Evolutionary conservation across 2,797 vertebrate genomes (phyloP).

Genomic region (Cossypha niveicapilla): DNA sequence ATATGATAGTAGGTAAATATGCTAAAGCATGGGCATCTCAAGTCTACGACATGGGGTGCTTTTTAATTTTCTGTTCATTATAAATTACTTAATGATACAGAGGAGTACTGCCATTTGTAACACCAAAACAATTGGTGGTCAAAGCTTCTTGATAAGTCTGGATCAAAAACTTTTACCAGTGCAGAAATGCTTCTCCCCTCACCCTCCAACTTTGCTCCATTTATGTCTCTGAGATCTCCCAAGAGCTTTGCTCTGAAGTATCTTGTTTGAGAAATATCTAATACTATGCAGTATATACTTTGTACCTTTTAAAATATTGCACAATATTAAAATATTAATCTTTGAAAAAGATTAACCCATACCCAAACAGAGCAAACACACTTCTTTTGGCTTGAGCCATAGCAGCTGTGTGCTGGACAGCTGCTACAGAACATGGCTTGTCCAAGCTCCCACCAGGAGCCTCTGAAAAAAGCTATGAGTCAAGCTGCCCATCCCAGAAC

Average conservation of each 20-base stretch:
- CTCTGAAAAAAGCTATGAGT: not conserved
- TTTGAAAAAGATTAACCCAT: not conserved
- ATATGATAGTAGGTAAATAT: not conserved
- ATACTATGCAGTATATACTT: accelerated
- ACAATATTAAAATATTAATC: no score
- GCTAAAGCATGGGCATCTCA: not conserved
- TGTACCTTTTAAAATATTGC: not conserved
- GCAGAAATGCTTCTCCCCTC: not conserved
- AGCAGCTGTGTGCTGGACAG: not conserved
- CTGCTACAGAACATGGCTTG: not conserved
- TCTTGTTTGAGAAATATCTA: not conserved
- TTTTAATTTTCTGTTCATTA: not conserved
- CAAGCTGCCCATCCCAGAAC: not conserved
- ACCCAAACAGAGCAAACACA: not conserved
- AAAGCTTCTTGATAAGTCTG: not conserved
- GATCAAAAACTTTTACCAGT: not conserved
- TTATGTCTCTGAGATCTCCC: not conserved
- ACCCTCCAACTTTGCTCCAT: not conserved
- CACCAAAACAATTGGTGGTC: not conserved
- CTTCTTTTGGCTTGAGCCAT: not conserved
- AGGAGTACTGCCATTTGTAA: not conserved
- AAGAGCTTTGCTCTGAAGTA: not conserved
- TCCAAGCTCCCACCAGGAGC: not conserved
- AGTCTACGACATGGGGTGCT: not conserved
- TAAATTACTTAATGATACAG: not conserved